Base-by-base conservation (phyloP, 2,113 vertebrate genomes). In the Percina caprodes region DNA sequence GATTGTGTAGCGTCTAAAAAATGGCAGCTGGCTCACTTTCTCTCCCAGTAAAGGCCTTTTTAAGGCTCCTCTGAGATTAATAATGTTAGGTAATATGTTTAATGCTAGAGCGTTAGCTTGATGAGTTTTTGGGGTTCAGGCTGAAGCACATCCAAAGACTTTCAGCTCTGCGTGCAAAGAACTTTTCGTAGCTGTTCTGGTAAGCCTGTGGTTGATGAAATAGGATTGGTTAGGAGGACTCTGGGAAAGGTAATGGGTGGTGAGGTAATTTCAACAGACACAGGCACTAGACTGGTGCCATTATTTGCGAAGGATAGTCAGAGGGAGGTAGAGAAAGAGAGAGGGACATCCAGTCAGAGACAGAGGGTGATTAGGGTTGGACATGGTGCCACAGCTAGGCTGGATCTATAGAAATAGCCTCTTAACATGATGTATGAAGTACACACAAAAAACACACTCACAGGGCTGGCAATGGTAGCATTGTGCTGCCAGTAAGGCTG, bases 331-430 rank as follows among this genome's bases (percentile, higher is more conserved):
- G 78, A 14, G 67, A 49, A 74, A 67, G 46, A 55, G 66, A 39
- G 54, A 21, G 80, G 7, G 65, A 92, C 83, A 87, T 80, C 24
- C 45, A 78, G 83, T 2, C 84, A 86, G 86, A 89, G 92, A 91
- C 88, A 86, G 89, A 72, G 65, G 93, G 91, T 88, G 87, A 94
- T 94, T 94, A 93, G 87, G 91, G 89, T 90, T 77, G 87, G 90
- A 91, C 74, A 3, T 83, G 92, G 92, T 93, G 93, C 93, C 93
- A 91, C 83, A 45, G 90, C 77, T 0, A 24, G 89, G 63, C 77
- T 76, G 82, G 79, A 93, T 93, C 93, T 91, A 93, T 93, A 89
- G 86, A 91, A 92, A 91, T 83, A 48, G 83, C 88, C 92, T 94
- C 88, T 93, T 91, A 93, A 62, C 84, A 76, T 94, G 90, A 93